Base-by-base conservation (phyloP, 2,113 vertebrate species). In the Mobula hypostoma region DNA sequence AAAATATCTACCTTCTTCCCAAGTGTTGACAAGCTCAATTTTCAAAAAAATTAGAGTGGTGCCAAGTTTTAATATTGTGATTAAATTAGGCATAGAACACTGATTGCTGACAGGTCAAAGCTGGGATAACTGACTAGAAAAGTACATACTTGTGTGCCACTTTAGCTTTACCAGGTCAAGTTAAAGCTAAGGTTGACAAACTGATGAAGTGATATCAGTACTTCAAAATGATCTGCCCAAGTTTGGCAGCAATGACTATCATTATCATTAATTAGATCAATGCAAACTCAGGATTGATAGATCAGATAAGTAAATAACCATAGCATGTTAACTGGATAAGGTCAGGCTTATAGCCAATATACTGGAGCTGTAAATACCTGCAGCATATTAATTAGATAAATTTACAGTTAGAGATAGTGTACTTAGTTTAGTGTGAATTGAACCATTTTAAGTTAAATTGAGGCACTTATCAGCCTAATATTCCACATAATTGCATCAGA, bases 201-300 rank as follows among this genome's bases (percentile, higher is more conserved):
- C 14, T 19, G 61, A 32, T 66, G 58, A 66, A 66, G 58, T 17
- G 12, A 63, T 15, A 90, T 7, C 61, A 90, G 58, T 19, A 32
- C 29, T 36, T 90, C 40, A 5, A 90, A 90, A 5, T 8, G 61
- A 90, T 90, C 85, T 32, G 61, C 15, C n/a, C 61, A 66, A 29
- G 61, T 66, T 66, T 61, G 32, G 83, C 85, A 32, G 29, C 32
- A 7, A 63, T 68, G 29, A 66, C 61, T 66, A 63, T n/a, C n/a
- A n/a, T n/a, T 15, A 90, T 61, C n/a, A 36, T 90, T 90, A 90
- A 90, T 90, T 90, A 90, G 29, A 90, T 90, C 61, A 90, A 68
- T 19, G 63, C 61, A 90, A 68, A 27, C n/a, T 90, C 61, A 68
- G 85, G 85, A n/a, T 90, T 90, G 85, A 90, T 66, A 66, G 29